Percentiles rank a stretch among this genome's conserved stretches.
Evolutionary conservation across 2,797 vertebrate species (phyloP).

Genomic region (Hippopotamyrus pictus): DNA sequence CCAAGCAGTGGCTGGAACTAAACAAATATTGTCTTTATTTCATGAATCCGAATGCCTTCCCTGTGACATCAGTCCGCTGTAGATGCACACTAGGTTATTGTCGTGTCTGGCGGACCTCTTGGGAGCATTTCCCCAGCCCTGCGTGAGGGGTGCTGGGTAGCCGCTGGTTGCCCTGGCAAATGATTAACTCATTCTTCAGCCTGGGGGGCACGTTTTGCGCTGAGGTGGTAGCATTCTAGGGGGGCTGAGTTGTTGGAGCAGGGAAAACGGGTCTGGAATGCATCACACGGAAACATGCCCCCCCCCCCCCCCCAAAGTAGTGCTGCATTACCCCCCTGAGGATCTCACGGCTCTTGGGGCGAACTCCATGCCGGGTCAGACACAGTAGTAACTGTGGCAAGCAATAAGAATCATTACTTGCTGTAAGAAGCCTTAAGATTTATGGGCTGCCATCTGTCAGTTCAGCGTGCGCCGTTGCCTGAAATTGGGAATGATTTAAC

Average conservation of each 20-base stretch:
- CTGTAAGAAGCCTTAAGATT: background rate
- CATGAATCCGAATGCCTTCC: conserved; percentile 60
- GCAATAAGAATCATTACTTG: background rate
- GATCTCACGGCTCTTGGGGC: conserved; percentile 33
- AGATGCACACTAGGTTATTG: conserved; percentile 62
- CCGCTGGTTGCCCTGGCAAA: conserved; percentile 42
- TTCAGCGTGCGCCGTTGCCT: background rate
- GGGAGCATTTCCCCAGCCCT: conserved; percentile 27
- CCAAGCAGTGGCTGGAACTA: conserved; percentile 49
- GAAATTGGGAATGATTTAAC: background rate
- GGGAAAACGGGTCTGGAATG: conserved; percentile 58
- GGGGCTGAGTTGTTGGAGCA: conserved; percentile 41
- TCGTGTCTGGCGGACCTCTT: conserved; percentile 37
- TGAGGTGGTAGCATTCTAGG: conserved; percentile 22
- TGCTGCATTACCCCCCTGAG: background rate
- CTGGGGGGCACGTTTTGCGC: conserved; percentile 36
- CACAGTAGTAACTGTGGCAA: background rate
- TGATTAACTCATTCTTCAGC: conserved; percentile 57
- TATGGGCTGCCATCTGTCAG: background rate
- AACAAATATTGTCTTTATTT: conserved; percentile 70
- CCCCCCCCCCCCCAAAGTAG: background rate
- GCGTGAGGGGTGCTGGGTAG: conserved; percentile 41
- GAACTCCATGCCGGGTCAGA: background rate
- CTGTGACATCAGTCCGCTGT: conserved; percentile 62
- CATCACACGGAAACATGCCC: conserved; percentile 64